These are phyloP conservation scores for Pollenia labialis DNA, from an alignment of 2,888 invertebrate species.

Conservation along the genomic window DNA sequence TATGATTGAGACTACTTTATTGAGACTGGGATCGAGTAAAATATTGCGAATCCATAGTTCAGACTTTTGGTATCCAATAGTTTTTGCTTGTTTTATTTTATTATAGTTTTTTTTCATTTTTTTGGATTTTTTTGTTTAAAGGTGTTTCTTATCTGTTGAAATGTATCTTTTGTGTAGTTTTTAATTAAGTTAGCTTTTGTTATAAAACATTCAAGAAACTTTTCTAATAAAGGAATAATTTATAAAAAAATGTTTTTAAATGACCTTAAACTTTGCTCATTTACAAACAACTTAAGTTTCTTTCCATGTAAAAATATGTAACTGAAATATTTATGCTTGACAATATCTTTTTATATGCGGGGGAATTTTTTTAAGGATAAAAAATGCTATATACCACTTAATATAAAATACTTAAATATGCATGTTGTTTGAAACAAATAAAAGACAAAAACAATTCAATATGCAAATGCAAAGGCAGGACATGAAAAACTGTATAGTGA, in stretches of 20 bases:
- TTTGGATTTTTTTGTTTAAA: neutral
- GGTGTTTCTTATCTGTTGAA: neutral
- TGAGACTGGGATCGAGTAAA: too few species aligned
- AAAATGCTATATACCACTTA: neutral
- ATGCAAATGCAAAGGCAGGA: neutral
- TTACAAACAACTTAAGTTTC: neutral
- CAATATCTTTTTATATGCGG: neutral
- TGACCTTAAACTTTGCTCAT: slow-evolving; percentile 42
- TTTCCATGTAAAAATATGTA: neutral
- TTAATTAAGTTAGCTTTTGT: too few species aligned
- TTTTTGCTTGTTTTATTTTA: neutral
- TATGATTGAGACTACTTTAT: too few species aligned
- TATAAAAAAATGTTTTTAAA: neutral
- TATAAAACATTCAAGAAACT: slow-evolving; percentile 1
- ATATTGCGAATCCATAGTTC: too few species aligned
- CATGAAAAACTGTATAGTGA: neutral
- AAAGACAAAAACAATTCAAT: neutral
- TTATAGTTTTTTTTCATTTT: neutral
- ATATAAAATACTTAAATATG: slow-evolving; percentile 1
- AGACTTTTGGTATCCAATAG: too few species aligned
- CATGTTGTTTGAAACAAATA: neutral
- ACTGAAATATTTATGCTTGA: slow-evolving; percentile 2
- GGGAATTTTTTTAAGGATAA: neutral
- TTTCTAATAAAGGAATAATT: neutral
- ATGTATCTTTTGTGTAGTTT: too few species aligned